Conservation (phyloP, 2,797 vertebrate genomes). For the Otus scops region DNA sequence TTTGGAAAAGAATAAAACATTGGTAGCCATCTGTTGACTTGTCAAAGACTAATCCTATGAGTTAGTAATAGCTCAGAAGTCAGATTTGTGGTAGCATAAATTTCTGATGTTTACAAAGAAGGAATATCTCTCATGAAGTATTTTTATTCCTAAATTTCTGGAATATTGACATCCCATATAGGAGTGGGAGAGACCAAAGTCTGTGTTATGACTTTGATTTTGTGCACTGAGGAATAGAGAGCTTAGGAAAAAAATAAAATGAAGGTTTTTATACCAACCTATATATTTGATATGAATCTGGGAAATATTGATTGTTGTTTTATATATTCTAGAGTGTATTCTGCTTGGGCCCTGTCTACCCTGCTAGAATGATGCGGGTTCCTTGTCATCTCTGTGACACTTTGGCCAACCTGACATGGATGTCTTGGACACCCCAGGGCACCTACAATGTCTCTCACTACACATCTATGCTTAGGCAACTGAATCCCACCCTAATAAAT, state of each 20-base stretch:
- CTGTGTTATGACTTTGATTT: not conserved
- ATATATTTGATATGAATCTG: not conserved
- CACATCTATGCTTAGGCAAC: not conserved
- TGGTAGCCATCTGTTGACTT: not conserved
- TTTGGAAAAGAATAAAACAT: not conserved
- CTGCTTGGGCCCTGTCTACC: fast-evolving
- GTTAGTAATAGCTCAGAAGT: not conserved
- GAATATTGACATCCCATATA: not conserved
- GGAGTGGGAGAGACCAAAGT: not conserved
- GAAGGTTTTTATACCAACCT: not conserved
- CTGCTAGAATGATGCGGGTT: not conserved
- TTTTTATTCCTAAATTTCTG: not conserved
- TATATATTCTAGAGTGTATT: not conserved
- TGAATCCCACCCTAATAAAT: not conserved
- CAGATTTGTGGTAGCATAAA: not conserved
- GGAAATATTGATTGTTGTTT: not conserved
- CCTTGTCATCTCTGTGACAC: not conserved
- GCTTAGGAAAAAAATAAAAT: not conserved
- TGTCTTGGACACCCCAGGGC: not conserved
- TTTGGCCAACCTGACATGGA: not conserved
- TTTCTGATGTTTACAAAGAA: not conserved
- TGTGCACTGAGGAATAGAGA: not conserved
- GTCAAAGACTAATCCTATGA: not conserved
- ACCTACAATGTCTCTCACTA: not conserved
- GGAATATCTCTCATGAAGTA: not conserved